Percentiles rank a stretch among this genome's conserved stretches.
Evolutionary conservation across 2,113 vertebrate species (phyloP).

Genomic region (Ciconia maguari): DNA sequence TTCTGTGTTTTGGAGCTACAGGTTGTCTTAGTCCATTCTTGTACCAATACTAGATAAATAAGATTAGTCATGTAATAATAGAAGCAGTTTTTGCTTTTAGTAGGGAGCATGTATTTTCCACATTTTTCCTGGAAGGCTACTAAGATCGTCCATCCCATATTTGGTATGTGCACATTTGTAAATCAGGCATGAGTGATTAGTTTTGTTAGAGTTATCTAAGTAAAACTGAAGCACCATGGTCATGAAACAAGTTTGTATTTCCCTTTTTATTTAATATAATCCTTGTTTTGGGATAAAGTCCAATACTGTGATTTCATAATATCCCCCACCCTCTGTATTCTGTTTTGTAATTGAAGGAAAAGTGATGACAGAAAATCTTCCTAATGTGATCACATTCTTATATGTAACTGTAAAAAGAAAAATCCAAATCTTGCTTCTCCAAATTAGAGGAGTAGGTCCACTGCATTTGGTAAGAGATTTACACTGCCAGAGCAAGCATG

Average conservation of each 20-base stretch:
- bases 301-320: slow-evolving; percentile 51
- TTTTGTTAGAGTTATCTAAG: slow-evolving; percentile 16
- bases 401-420: slow-evolving; percentile 15
- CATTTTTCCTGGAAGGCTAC: background rate
- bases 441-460: background rate
- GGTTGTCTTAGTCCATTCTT: background rate
- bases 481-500: background rate
- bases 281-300: slow-evolving; percentile 39
- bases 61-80: background rate
- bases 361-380: slow-evolving; percentile 61
- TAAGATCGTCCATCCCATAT: background rate
- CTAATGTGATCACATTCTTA: slow-evolving; percentile 57
- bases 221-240: background rate
- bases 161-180: background rate
- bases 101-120: background rate
- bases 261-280: slow-evolving; percentile 50
- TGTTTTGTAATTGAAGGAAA: slow-evolving; percentile 50
- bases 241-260: slow-evolving; percentile 8
- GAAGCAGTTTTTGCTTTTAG: background rate
- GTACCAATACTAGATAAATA: background rate
- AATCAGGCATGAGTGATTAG: background rate
- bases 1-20: background rate
- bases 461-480: background rate
- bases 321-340: slow-evolving; percentile 29
- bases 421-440: background rate